These are phyloP conservation scores for Platycnemis pennipes DNA, from an alignment of 2,888 invertebrate genomes.

Conservation along the genomic window DNA sequence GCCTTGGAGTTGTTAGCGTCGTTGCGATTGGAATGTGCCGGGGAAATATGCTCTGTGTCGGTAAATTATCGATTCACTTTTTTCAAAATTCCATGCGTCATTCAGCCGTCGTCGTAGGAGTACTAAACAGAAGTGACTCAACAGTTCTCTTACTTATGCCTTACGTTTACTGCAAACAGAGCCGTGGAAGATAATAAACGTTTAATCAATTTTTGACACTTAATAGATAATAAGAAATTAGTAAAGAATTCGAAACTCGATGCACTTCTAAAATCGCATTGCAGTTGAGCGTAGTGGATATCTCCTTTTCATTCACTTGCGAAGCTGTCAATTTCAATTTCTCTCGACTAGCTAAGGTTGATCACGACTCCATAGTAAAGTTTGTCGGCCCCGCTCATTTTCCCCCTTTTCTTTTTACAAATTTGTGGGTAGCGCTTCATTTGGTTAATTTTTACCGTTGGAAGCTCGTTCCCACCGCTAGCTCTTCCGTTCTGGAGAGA, in stretches of 20 bases:
- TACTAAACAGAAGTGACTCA: too few relatives aligned
- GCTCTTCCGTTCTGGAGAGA: neutral
- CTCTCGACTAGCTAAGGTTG: neutral
- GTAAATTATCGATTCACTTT: neutral
- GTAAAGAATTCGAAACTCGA: too few relatives aligned
- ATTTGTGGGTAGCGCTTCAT: neutral
- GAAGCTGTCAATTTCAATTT: neutral
- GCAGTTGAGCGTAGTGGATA: too few relatives aligned
- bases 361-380: neutral
- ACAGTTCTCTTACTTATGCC: too few relatives aligned
- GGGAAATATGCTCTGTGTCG: neutral
- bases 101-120: neutral
- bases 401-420: neutral
- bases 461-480: neutral
- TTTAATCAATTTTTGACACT: too few relatives aligned
- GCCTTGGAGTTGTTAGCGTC: neutral
- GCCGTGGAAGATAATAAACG: too few relatives aligned
- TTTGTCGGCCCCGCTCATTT: neutral
- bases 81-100: neutral
- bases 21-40: neutral
- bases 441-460: neutral
- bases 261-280: too few relatives aligned
- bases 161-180: too few relatives aligned
- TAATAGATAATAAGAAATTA: too few relatives aligned
- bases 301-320: neutral